These are phyloP conservation scores for Enteromius thamalakanensis DNA, from an alignment of 2,797 vertebrate species.

Conservation along the genomic window DNA sequence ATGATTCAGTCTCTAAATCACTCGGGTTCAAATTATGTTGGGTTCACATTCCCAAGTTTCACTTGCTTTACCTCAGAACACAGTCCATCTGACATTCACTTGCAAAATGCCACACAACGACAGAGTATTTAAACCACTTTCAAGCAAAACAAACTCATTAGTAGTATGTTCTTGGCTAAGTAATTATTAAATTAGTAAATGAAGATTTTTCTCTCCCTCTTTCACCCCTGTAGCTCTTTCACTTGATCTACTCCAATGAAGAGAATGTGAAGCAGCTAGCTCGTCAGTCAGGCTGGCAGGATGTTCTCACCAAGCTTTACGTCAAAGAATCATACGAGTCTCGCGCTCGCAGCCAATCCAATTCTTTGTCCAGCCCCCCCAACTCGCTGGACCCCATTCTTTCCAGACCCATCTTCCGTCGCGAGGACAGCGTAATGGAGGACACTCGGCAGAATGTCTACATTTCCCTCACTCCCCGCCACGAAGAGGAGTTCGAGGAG, in stretches of 20 bases:
- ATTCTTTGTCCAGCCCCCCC: conserved; percentile 56
- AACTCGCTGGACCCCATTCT: conserved; percentile 66
- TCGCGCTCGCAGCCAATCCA: conserved; percentile 69
- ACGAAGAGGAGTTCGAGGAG: conserved; percentile 67
- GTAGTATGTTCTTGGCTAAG: background rate
- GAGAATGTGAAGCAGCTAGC: conserved; percentile 89
- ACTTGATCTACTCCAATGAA: conserved; percentile 88
- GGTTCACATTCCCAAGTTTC: background rate
- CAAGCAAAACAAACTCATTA: background rate
- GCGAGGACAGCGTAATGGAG: conserved; percentile 68
- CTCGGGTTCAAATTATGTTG: background rate
- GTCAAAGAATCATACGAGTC: conserved; percentile 88
- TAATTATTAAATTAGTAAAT: background rate
- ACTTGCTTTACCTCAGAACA: background rate
- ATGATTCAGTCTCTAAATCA: background rate
- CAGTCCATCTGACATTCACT: background rate
- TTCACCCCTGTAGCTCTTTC: conserved; percentile 84
- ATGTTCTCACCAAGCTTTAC: conserved; percentile 92
- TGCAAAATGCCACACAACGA: background rate
- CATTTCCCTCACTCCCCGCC: conserved; percentile 66
- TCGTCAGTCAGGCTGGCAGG: conserved; percentile 90
- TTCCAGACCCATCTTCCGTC: conserved; percentile 62
- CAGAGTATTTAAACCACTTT: background rate
- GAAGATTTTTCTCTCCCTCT: conserved; percentile 3
- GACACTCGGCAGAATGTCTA: conserved; percentile 66